Evolutionary conservation across 2,888 invertebrate species (phyloP).

Genomic region (Lymantria dispar): DNA sequence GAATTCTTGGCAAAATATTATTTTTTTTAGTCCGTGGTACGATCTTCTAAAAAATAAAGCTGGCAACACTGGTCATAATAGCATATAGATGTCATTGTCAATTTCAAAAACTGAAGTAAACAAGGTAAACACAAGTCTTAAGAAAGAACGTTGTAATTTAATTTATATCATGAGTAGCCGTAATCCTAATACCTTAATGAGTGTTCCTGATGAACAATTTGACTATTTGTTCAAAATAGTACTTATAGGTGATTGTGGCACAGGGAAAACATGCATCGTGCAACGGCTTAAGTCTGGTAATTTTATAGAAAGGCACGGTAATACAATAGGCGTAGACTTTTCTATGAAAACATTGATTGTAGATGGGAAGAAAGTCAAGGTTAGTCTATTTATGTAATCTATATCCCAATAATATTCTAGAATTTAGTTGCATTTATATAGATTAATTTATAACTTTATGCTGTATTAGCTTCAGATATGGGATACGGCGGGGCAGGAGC

Average conservation of each 20-base stretch:
- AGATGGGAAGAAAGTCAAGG: conserved; percentile 97
- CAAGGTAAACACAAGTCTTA: conserved; percentile 50
- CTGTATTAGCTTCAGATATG: conserved; percentile 92
- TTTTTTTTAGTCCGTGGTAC: too few relatives aligned
- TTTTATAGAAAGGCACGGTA: conserved; percentile 96
- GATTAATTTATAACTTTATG: conserved; percentile 5
- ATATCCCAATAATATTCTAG: conserved; percentile 23
- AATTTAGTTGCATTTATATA: conserved; percentile 16
- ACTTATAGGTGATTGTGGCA: conserved; percentile 94
- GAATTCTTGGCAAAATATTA: too few relatives aligned
- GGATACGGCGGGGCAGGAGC: conserved; percentile 98
- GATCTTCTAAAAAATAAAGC: too few relatives aligned
- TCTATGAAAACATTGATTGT: conserved; percentile 98
- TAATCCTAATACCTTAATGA: conserved; percentile 89
- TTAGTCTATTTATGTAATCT: conserved; percentile 61
- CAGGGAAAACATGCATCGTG: conserved; percentile 97
- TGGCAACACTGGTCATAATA: too few relatives aligned
- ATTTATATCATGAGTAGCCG: conserved; percentile 85
- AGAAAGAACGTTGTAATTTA: conserved; percentile 36
- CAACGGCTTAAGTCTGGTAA: conserved; percentile 98
- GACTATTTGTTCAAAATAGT: conserved; percentile 98
- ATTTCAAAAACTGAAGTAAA: conserved; percentile 40
- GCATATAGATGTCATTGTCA: conserved; percentile 19
- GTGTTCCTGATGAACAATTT: conserved; percentile 90
- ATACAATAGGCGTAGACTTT: conserved; percentile 98